Conservation (phyloP, 2,113 vertebrate species). For the Emydocephalus ijimae region DNA sequence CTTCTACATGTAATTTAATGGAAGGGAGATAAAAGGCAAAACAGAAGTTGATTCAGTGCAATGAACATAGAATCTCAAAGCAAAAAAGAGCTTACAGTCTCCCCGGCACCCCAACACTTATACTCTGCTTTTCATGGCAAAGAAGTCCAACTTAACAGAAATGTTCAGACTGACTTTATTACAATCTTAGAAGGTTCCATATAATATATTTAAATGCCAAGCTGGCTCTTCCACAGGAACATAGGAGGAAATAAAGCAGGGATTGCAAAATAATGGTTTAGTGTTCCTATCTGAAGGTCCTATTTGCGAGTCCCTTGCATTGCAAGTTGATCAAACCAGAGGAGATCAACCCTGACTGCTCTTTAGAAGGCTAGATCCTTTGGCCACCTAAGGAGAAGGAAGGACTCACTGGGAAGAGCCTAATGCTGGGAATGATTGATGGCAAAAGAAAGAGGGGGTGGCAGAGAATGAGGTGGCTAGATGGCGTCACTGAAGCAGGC, state of each 20-base stretch:
- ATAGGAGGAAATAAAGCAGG: neutral
- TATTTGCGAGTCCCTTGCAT: too few relatives aligned
- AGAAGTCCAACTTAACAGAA: neutral
- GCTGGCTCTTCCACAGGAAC: neutral
- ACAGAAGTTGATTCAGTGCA: neutral
- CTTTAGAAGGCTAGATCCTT: too few relatives aligned
- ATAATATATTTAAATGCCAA: neutral
- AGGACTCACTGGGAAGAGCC: too few relatives aligned
- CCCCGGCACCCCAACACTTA: neutral
- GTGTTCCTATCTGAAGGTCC: neutral
- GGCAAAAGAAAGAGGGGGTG: too few relatives aligned
- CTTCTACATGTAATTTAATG: neutral
- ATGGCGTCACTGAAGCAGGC: too few relatives aligned
- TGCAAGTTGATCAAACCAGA: too few relatives aligned
- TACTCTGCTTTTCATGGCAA: neutral
- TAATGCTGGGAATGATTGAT: too few relatives aligned
- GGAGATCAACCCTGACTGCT: too few relatives aligned
- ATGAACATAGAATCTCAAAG: neutral
- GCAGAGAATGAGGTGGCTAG: too few relatives aligned
- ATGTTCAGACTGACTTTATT: neutral
- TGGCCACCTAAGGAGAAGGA: too few relatives aligned
- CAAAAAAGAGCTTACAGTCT: neutral
- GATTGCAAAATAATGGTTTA: neutral
- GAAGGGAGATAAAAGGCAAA: neutral
- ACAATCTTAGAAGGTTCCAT: neutral